phyloP scores from a whole-genome alignment of 2,113 vertebrate genomes.

The Myotis yumanensis region DNA sequence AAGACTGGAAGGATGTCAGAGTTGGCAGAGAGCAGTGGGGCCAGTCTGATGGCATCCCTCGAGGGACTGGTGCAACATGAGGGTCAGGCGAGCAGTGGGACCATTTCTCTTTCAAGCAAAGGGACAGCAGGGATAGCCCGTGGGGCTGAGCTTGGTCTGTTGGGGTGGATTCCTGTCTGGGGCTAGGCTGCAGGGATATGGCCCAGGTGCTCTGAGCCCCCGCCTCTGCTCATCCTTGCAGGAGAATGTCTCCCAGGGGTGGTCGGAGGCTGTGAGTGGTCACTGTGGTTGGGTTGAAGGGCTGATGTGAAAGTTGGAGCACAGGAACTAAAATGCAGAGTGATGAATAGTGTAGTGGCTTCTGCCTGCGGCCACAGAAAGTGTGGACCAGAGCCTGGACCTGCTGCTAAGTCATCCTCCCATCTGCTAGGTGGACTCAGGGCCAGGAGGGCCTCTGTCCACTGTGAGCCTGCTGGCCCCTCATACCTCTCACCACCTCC shows the following conservation, averaged over 20 bases:
- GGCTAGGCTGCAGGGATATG: neutral
- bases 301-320: neutral
- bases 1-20: neutral
- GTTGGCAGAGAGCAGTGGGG: neutral
- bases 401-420: neutral
- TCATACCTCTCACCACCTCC: neutral
- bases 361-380: neutral
- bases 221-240: neutral
- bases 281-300: neutral
- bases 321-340: neutral
- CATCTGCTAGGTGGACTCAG: too few species aligned
- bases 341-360: neutral
- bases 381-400: neutral
- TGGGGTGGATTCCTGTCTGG: too few species aligned
- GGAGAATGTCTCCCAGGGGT: neutral
- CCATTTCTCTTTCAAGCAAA: neutral
- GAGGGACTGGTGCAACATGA: fast-evolving
- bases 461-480: neutral
- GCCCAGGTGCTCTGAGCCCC: neutral
- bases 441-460: neutral
- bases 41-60: neutral
- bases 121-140: neutral
- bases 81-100: fast-evolving
- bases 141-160: neutral
- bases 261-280: neutral